Evolutionary conservation across 2,797 vertebrate species (phyloP).

Genomic region (Astyanax mexicanus): DNA sequence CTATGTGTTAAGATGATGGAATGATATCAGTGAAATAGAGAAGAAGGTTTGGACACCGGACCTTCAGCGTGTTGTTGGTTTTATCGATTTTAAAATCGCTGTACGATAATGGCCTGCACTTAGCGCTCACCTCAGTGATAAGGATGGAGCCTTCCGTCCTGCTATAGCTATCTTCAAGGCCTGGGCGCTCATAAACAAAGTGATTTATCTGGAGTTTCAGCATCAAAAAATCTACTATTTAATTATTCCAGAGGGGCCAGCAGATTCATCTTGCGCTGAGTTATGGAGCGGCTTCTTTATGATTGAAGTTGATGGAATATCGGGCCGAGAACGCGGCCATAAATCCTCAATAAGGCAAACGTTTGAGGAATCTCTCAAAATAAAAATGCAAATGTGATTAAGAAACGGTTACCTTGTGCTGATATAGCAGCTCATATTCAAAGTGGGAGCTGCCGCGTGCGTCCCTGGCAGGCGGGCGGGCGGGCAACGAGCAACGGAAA

Average conservation of each 20-base stretch:
- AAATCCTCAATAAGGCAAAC: conserved; percentile 88
- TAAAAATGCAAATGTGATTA: conserved; percentile 88
- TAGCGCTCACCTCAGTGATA: conserved; percentile 24
- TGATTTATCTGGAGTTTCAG: conserved; percentile 85
- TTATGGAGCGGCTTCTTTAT: conserved; percentile 86
- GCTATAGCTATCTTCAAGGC: conserved; percentile 71
- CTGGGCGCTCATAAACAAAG: conserved; percentile 81
- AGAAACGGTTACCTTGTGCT: conserved; percentile 83
- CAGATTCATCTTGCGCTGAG: conserved; percentile 82
- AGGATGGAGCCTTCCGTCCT: conserved; percentile 12
- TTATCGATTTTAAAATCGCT: not conserved
- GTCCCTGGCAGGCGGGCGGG: conserved; percentile 19
- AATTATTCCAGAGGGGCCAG: conserved; percentile 81
- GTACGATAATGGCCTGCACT: conserved; percentile 20
- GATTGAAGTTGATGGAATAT: conserved; percentile 86
- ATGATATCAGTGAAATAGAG: not conserved
- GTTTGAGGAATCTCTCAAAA: conserved; percentile 85
- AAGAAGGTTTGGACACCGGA: not conserved
- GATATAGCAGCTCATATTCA: conserved; percentile 82
- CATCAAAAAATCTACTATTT: conserved; percentile 84
- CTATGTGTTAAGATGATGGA: not conserved
- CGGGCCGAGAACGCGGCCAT: conserved; percentile 79
- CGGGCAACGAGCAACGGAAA: conserved; percentile 6
- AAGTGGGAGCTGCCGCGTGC: conserved; percentile 21
- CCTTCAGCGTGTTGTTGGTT: conserved; percentile 18